phyloP scores from a whole-genome alignment of 37 sponge, comb jelly and placozoan genomes.

The Axinella damicornis region DNA sequence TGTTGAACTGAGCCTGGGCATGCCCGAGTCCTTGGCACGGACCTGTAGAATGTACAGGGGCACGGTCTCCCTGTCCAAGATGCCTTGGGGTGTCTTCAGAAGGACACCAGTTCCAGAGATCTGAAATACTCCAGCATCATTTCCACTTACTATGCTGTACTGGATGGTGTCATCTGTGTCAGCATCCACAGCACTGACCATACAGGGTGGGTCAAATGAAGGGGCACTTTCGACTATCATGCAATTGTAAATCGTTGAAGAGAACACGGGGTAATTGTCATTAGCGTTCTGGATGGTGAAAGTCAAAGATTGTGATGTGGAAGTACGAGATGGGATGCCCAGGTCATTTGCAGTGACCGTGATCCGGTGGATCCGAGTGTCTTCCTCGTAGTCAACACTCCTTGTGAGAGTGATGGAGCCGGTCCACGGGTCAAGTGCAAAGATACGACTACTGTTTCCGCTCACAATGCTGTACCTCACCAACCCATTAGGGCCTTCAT shows the following conservation, averaged over 20 bases:
- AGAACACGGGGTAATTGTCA: slow-evolving; percentile 67
- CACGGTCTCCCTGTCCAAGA: slow-evolving; percentile 35
- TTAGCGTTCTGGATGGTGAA: slow-evolving; percentile 45
- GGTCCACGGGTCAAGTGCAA: slow-evolving; percentile 49
- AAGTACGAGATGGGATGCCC: slow-evolving; percentile 15
- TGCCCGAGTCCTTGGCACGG: slow-evolving; percentile 38
- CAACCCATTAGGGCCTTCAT: slow-evolving; percentile 48
- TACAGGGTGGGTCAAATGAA: slow-evolving; percentile 2
- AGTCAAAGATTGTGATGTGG: neutral
- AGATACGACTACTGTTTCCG: slow-evolving; percentile 62
- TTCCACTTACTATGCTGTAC: slow-evolving; percentile 26
- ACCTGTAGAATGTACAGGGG: slow-evolving; percentile 44
- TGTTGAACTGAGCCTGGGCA: slow-evolving; percentile 22
- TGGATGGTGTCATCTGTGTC: slow-evolving; percentile 21
- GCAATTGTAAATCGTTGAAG: slow-evolving; percentile 37
- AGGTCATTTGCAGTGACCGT: slow-evolving; percentile 42
- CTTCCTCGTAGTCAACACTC: slow-evolving; percentile 57
- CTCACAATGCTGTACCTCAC: slow-evolving; percentile 33
- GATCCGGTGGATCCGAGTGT: slow-evolving; percentile 3
- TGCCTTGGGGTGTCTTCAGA: too few relatives aligned
- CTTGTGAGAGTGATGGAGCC: slow-evolving; percentile 49
- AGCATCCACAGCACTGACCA: slow-evolving; percentile 50
- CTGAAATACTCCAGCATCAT: neutral
- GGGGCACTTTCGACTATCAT: slow-evolving; percentile 3
- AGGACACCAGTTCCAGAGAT: too few relatives aligned